These are phyloP conservation scores for Emmelina monodactyla DNA, from an alignment of 2,888 invertebrate species.

Conservation along the genomic window DNA sequence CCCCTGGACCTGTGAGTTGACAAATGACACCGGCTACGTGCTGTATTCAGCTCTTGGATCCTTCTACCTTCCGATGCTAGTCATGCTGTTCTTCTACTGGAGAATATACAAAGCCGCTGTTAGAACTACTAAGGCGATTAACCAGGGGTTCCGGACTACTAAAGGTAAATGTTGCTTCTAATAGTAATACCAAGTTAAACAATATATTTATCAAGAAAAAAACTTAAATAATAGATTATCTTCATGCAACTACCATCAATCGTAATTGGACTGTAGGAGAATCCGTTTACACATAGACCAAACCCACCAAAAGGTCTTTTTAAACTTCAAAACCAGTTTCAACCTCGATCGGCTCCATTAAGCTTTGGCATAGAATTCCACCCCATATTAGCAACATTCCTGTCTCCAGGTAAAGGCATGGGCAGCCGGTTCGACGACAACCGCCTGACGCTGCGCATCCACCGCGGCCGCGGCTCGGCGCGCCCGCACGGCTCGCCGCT, in stretches of 20 bases:
- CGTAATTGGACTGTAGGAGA: too few relatives aligned
- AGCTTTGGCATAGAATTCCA: too few relatives aligned
- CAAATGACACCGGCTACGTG: constrained; percentile 94
- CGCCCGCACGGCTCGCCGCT: constrained; percentile 76
- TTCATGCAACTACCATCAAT: too few relatives aligned
- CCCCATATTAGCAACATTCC: too few relatives aligned
- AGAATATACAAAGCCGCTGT: constrained; percentile 94
- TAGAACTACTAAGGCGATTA: constrained; percentile 90
- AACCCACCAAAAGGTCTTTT: too few relatives aligned
- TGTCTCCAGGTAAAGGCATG: constrained; percentile 68
- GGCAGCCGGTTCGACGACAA: constrained; percentile 87
- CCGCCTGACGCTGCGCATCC: constrained; percentile 89
- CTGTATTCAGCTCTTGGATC: constrained; percentile 97
- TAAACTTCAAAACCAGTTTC: too few relatives aligned
- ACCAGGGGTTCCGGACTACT: constrained; percentile 88
- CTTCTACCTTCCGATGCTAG: constrained; percentile 97
- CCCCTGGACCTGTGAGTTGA: constrained; percentile 89
- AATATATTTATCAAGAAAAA: too few relatives aligned
- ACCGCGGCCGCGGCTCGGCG: constrained; percentile 83
- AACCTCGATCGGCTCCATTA: too few relatives aligned
- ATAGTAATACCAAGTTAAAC: too few relatives aligned
- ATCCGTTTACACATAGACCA: too few relatives aligned
- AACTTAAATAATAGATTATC: too few relatives aligned
- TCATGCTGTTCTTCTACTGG: constrained; percentile 98
- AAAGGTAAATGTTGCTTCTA: constrained; percentile 75